Base-by-base conservation (phyloP, 2,888 invertebrate species). In the Netelia inedita region DNA sequence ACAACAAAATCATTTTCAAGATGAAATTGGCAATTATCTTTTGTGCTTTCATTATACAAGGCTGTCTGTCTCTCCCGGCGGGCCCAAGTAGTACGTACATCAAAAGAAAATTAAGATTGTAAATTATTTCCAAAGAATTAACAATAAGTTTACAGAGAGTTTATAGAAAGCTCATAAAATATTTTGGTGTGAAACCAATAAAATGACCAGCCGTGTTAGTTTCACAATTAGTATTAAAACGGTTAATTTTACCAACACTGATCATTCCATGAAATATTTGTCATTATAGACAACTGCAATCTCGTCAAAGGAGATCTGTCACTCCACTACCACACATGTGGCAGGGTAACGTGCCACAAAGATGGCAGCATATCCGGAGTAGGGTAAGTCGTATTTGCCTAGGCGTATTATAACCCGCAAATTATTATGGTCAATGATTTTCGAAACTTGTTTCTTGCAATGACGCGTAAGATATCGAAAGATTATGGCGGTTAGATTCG, bases 271-370 rank as follows among this genome's bases (percentile, higher is more conserved):
- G 14, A 1, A 10, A 14, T 14, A 14, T 46, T 10, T 46, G 1
- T 10, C 14, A 14, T 46, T 19, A 55, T 16, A 55, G 55, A 55
- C 19, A 6, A 55, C 55, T 55, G 55, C 55, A 55, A 55, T 55
- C 16, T 16, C 6, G 55, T 55, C 9, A 28, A 65, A 41, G 74
- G 74, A 14, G 74, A 75, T 65, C 35, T 75, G 9, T 65, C 63
- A 14, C 74, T 75, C 9, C 53, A 75, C 61, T 75, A 65, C 10
- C 46, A 23, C 28, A 55, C 65, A 2, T 75, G 74, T 10, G 74
- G 19, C 9, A 21, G 9, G 1, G 23, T 75, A 41, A 63, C 28
- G 14, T 75, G 74, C n/a, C 16, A 65, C 35, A 53, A 61, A 11
- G 21, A 75, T 50, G 74, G 74, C 14, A 19, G 1, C 14, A 14